Conservation (phyloP, 2,888 invertebrate genomes). For the Prenolepis imparis region DNA sequence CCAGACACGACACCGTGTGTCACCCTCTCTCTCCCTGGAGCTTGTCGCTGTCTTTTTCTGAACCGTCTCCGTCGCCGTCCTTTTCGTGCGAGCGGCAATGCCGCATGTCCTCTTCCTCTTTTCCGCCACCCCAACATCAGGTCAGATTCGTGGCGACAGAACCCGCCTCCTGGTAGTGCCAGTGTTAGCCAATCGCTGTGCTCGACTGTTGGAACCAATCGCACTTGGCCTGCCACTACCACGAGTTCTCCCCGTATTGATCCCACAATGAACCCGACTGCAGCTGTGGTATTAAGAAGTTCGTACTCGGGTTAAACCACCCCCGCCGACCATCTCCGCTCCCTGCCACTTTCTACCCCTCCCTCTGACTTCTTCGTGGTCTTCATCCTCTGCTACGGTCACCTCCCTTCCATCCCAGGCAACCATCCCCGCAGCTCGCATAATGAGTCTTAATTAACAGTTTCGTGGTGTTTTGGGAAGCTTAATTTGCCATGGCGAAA, state of each 20-base stretch:
- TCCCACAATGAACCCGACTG: slow-evolving; percentile 85
- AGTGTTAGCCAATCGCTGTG: slow-evolving; percentile 77
- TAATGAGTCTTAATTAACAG: slow-evolving; percentile 87
- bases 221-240: slow-evolving; percentile 84
- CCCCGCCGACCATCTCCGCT: slow-evolving; percentile 70
- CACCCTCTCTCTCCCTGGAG: slow-evolving; percentile 79
- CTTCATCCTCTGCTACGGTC: slow-evolving; percentile 50
- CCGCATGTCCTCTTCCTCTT: slow-evolving; percentile 69
- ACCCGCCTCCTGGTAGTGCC: slow-evolving; percentile 85
- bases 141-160: slow-evolving; percentile 67
- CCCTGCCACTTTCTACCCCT: slow-evolving; percentile 56
- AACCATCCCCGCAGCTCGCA: slow-evolving; percentile 70
- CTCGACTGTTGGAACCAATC: slow-evolving; percentile 82
- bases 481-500: slow-evolving; percentile 81
- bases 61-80: slow-evolving; percentile 67
- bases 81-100: slow-evolving; percentile 63
- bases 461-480: slow-evolving; percentile 84
- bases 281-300: slow-evolving; percentile 81
- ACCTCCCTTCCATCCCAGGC: slow-evolving; percentile 43
- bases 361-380: slow-evolving; percentile 56
- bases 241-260: slow-evolving; percentile 83
- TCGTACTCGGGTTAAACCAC: slow-evolving; percentile 77
- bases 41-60: slow-evolving; percentile 80
- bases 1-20: slow-evolving; percentile 78
- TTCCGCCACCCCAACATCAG: slow-evolving; percentile 68